A percentile compares a stretch with the other conserved stretches of the same genome.
These are phyloP conservation scores for Sorex maritimensis DNA, from an alignment of 2,797 vertebrate species.

Conservation along the genomic window DNA sequence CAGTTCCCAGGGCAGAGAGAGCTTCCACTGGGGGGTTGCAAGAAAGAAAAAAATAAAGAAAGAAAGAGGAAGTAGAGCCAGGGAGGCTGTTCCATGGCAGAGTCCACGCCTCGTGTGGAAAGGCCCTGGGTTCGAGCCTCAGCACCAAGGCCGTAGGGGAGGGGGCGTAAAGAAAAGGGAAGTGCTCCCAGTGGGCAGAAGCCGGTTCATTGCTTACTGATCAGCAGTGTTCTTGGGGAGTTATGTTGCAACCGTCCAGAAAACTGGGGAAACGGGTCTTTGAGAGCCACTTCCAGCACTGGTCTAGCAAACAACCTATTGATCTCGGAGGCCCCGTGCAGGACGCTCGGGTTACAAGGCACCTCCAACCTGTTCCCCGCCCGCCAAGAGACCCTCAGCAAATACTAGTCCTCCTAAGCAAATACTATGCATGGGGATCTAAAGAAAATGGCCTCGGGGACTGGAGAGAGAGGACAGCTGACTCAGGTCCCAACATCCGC, in stretches of 20 bases:
- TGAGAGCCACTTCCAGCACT: neutral
- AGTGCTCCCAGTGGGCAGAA: neutral
- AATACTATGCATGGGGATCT: neutral
- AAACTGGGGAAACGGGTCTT: neutral
- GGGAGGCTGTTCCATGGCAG: too few relatives aligned
- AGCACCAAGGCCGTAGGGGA: too few relatives aligned
- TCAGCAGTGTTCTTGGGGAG: neutral
- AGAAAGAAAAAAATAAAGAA: too few relatives aligned
- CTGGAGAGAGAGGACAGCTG: too few relatives aligned
- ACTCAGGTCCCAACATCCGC: too few relatives aligned
- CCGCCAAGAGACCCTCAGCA: neutral
- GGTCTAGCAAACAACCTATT: neutral
- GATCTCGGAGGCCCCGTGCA: neutral
- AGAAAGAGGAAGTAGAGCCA: too few relatives aligned
- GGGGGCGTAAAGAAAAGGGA: too few relatives aligned
- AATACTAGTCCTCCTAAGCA: slow-evolving; percentile 15
- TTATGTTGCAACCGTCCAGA: neutral
- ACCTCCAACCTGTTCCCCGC: neutral
- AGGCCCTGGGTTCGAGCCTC: too few relatives aligned
- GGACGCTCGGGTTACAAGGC: neutral
- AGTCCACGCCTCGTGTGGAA: too few relatives aligned
- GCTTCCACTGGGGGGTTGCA: too few relatives aligned
- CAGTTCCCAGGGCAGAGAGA: too few relatives aligned
- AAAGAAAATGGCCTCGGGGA: slow-evolving; percentile 39
- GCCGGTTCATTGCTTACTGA: neutral